Conservation (phyloP, 2,888 invertebrate genomes). For the Subacronicta megacephala region DNA sequence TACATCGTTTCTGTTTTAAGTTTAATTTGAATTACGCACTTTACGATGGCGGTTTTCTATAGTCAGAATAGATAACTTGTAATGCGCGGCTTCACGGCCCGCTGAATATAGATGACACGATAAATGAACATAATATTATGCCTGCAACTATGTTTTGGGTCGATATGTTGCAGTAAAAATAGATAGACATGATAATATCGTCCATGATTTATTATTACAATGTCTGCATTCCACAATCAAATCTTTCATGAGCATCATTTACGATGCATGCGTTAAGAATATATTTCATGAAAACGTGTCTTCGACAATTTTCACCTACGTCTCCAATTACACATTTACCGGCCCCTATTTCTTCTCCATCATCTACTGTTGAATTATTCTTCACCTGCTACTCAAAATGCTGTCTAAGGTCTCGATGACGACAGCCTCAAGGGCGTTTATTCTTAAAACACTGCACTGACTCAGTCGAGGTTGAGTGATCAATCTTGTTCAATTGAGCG, state of each 20-base stretch:
- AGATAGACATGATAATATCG: conserved; percentile 15
- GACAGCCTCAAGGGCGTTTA: conserved; percentile 59
- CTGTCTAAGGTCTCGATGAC: conserved; percentile 49
- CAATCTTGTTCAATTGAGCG: conserved; percentile 81
- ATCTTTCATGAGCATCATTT: not conserved
- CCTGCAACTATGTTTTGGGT: conserved; percentile 48
- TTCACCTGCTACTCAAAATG: conserved; percentile 18
- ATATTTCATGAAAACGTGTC: no score
- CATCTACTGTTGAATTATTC: not conserved
- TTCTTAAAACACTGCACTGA: conserved; percentile 66
- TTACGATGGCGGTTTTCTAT: conserved; percentile 55
- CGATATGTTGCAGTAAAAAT: conserved; percentile 31
- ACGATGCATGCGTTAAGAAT: no score
- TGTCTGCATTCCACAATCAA: conserved; percentile 2
- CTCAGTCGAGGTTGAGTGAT: conserved; percentile 75
- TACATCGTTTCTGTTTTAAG: conserved; percentile 56
- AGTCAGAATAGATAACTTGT: conserved; percentile 52
- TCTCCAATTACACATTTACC: not conserved
- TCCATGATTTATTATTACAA: conserved; percentile 12
- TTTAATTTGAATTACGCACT: conserved; percentile 56
- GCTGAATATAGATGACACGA: conserved; percentile 52
- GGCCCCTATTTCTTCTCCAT: not conserved
- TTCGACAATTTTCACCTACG: not conserved
- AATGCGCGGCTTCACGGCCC: conserved; percentile 47
- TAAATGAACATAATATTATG: conserved; percentile 41